Conservation (phyloP, 2,888 invertebrate species). For the Yponomeuta malinellus region DNA sequence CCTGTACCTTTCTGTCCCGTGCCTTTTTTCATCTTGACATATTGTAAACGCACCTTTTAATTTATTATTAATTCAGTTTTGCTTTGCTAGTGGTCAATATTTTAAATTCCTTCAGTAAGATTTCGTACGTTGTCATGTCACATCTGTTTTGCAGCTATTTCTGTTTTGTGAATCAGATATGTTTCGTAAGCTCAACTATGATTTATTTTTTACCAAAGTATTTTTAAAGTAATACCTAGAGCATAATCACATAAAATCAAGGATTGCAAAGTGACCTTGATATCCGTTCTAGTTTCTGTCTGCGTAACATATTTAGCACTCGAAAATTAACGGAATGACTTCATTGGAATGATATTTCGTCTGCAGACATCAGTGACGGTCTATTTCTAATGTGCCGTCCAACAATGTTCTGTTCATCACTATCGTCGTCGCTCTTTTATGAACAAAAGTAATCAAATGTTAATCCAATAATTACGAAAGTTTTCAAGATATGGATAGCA, state of each 20-base stretch:
- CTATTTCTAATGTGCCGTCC: background rate
- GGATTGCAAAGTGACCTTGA: constrained; percentile 11
- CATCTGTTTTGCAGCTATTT: background rate
- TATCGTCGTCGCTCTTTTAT: background rate
- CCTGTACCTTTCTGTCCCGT: no score
- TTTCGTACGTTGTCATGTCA: background rate
- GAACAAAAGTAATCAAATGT: background rate
- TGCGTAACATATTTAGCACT: background rate
- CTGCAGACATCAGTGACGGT: background rate
- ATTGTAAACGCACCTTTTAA: background rate
- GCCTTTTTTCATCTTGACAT: no score
- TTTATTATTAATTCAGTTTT: background rate
- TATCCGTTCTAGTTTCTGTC: background rate
- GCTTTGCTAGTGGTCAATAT: background rate
- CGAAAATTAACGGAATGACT: background rate
- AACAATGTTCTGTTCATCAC: background rate
- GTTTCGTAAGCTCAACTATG: background rate
- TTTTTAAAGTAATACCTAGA: background rate
- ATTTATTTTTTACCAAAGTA: background rate
- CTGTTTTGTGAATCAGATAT: constrained; percentile 7
- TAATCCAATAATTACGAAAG: constrained; percentile 6
- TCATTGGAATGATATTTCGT: constrained; percentile 1
- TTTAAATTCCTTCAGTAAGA: background rate
- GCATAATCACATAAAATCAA: constrained; percentile 7
- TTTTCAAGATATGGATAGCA: constrained; percentile 41